A percentile compares a stretch with the other conserved stretches of the same genome.
Evolutionary conservation across 2,888 invertebrate genomes (phyloP).

Genomic region (Drosophila peninsularis): DNA sequence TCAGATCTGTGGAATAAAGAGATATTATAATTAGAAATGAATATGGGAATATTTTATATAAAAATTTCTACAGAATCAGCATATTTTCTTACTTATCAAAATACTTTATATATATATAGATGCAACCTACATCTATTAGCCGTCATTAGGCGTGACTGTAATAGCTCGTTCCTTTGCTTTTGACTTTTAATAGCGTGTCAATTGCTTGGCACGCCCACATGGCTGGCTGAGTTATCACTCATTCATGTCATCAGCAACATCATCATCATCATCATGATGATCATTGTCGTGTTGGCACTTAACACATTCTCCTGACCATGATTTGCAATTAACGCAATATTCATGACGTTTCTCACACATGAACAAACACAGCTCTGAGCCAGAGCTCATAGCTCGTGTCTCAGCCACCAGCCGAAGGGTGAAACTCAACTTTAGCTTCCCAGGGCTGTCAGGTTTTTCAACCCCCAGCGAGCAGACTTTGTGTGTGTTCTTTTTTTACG

Average conservation of each 20-base stretch:
- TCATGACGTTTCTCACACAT: conserved; percentile 84
- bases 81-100: too few relatives aligned
- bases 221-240: conserved; percentile 62
- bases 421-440: conserved; percentile 29
- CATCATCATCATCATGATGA: conserved; percentile 13
- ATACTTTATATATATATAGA: too few relatives aligned
- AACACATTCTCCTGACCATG: conserved; percentile 80
- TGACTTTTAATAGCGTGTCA: conserved; percentile 74
- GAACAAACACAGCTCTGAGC: conserved; percentile 59
- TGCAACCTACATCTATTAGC: conserved; percentile 24
- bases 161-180: conserved; percentile 48
- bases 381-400: background rate
- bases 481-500: conserved; percentile 44
- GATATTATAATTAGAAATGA: too few relatives aligned
- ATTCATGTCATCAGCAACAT: conserved; percentile 61
- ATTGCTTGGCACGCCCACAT: conserved; percentile 66
- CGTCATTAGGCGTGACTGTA: conserved; percentile 3
- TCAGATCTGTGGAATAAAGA: too few relatives aligned
- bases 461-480: conserved; percentile 36
- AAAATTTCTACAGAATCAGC: too few relatives aligned
- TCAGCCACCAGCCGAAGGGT: conserved; percentile 44
- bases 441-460: conserved; percentile 56
- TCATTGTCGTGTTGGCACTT: conserved; percentile 69
- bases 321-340: conserved; percentile 84
- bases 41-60: too few relatives aligned